Conservation (phyloP, 2,888 invertebrate genomes). For the Anaspis maculata region DNA sequence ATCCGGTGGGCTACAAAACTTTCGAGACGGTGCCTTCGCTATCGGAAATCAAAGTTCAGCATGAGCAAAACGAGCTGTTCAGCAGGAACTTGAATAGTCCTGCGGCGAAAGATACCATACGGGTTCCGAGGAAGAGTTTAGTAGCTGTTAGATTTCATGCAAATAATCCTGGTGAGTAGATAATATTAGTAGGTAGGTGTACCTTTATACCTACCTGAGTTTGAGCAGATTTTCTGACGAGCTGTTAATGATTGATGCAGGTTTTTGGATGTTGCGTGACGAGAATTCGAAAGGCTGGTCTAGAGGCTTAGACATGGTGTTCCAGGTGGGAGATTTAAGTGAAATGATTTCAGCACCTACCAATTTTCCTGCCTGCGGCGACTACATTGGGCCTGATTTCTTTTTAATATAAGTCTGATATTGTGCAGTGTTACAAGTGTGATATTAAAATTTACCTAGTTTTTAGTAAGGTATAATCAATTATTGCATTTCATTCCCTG, state of each 20-base stretch:
- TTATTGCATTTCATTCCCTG: too few relatives aligned
- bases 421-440: not conserved
- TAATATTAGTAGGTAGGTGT: slow-evolving; percentile 2
- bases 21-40: slow-evolving; percentile 47
- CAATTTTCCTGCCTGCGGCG: slow-evolving; percentile 72
- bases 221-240: not conserved
- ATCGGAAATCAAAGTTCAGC: slow-evolving; percentile 49
- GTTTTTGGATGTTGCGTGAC: slow-evolving; percentile 74
- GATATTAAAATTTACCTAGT: too few relatives aligned
- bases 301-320: slow-evolving; percentile 63
- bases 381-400: slow-evolving; percentile 67
- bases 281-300: slow-evolving; percentile 67
- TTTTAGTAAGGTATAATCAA: too few relatives aligned
- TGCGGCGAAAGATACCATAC: slow-evolving; percentile 63
- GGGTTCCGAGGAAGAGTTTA: slow-evolving; percentile 61
- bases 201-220: too few relatives aligned
- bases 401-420: slow-evolving; percentile 47
- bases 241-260: slow-evolving; percentile 38
- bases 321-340: slow-evolving; percentile 60
- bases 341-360: slow-evolving; percentile 61
- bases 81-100: slow-evolving; percentile 53
- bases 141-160: slow-evolving; percentile 66
- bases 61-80: slow-evolving; percentile 46
- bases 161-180: slow-evolving; percentile 60
- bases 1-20: slow-evolving; percentile 52